Evolutionary conservation across 2,113 vertebrate species (phyloP).

Genomic region (Clarias batrachus): DNA sequence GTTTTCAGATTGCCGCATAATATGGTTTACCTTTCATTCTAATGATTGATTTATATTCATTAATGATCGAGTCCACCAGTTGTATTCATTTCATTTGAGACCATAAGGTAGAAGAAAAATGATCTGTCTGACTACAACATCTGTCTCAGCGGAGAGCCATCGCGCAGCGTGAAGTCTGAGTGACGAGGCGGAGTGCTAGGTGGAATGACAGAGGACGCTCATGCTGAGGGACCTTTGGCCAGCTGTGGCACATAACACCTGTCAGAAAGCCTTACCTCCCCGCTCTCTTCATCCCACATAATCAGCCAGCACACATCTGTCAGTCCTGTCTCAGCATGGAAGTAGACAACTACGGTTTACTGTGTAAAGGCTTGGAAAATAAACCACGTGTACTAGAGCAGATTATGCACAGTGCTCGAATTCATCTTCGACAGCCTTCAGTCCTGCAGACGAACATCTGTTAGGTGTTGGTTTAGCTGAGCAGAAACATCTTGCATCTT

Average conservation of each 20-base stretch:
- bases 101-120: slow-evolving; percentile 4
- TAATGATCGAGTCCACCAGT: not conserved
- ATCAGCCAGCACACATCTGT: not conserved
- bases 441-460: slow-evolving; percentile 12
- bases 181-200: not conserved
- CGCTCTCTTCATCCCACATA: not conserved
- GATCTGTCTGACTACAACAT: not conserved
- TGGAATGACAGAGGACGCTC: slow-evolving; percentile 16
- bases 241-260: slow-evolving; percentile 25
- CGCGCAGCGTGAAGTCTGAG: not conserved
- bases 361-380: not conserved
- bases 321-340: slow-evolving; percentile 6
- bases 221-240: slow-evolving; percentile 14
- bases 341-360: not conserved
- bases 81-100: slow-evolving; percentile 9
- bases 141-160: not conserved
- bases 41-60: not conserved
- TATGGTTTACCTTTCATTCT: not conserved
- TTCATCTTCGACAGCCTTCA: slow-evolving; percentile 11
- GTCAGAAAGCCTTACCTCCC: slow-evolving; percentile 30
- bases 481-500: not conserved
- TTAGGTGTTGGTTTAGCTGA: slow-evolving; percentile 13
- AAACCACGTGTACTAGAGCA: not conserved
- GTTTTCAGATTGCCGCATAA: not conserved
- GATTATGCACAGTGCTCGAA: not conserved